Conservation (phyloP, 2,113 vertebrate species). For the Regulus satrapa region DNA sequence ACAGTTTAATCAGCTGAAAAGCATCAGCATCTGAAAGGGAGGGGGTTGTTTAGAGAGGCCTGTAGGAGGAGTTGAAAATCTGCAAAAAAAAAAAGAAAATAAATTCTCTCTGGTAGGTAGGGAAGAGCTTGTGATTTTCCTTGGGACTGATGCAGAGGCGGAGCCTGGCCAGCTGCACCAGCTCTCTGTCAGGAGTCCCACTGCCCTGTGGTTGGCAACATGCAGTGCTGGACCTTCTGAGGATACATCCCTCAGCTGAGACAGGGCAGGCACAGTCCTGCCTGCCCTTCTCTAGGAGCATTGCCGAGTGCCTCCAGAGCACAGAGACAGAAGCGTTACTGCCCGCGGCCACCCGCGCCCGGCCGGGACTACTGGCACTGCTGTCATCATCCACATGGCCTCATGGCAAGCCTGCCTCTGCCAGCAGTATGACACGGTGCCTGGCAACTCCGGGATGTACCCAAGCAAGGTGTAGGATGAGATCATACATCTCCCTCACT, state of each 20-base stretch:
- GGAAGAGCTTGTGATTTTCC: not conserved
- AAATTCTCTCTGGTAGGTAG: not conserved
- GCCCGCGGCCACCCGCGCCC: rapidly evolving
- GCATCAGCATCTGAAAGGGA: slow-evolving; percentile 1
- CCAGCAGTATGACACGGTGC: not conserved
- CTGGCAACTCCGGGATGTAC: not conserved
- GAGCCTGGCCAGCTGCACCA: not conserved
- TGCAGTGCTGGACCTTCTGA: not conserved
- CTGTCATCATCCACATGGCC: not conserved
- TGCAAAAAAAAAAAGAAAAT: not conserved
- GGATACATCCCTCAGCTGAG: not conserved
- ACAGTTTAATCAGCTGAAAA: slow-evolving; percentile 16
- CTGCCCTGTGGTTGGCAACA: not conserved
- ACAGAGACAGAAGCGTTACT: not conserved
- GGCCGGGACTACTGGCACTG: rapidly evolving
- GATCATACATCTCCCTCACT: not conserved
- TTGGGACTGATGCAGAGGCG: not conserved
- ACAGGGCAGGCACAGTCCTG: not conserved
- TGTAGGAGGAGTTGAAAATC: not conserved
- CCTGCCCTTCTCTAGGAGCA: not conserved
- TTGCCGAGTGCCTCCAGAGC: not conserved
- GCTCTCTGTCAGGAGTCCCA: not conserved
- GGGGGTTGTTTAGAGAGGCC: not conserved
- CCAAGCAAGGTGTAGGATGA: not conserved
- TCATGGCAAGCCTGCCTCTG: rapidly evolving